Evolutionary conservation across 2,888 invertebrate genomes (phyloP).

Genomic region (Cheilosia grossa): DNA sequence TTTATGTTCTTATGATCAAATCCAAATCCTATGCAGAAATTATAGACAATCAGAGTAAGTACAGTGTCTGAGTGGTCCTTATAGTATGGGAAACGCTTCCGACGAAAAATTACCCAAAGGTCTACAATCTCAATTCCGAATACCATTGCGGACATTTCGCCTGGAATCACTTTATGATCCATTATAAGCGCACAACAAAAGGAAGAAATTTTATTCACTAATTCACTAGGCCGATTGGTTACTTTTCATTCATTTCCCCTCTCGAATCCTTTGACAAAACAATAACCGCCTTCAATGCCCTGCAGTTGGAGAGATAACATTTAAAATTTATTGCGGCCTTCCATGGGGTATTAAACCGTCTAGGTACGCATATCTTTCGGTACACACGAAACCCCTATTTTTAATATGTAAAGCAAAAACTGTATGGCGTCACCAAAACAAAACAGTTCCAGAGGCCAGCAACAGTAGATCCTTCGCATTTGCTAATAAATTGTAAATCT

Average conservation of each 20-base stretch:
- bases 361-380: conserved; percentile 43
- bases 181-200: too few species aligned
- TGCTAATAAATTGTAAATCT: conserved; percentile 72
- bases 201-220: too few species aligned
- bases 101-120: too few species aligned
- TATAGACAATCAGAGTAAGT: too few species aligned
- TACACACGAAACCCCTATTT: conserved; percentile 35
- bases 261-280: conserved; percentile 26
- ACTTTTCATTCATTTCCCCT: not conserved
- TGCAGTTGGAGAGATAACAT: conserved; percentile 63
- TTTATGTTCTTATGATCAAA: too few species aligned
- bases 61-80: too few species aligned
- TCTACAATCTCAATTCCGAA: not conserved
- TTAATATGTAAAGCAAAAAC: conserved; percentile 21
- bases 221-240: too few species aligned
- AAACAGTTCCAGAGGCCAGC: conserved; percentile 12
- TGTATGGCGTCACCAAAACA: conserved; percentile 46
- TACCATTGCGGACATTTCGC: not conserved
- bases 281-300: conserved; percentile 53
- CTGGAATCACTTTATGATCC: too few species aligned
- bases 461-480: conserved; percentile 36
- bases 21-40: too few species aligned
- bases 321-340: conserved; percentile 66
- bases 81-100: too few species aligned
- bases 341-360: conserved; percentile 19